Conservation (phyloP, 2,888 invertebrate genomes). For the Acronicta aceris region DNA sequence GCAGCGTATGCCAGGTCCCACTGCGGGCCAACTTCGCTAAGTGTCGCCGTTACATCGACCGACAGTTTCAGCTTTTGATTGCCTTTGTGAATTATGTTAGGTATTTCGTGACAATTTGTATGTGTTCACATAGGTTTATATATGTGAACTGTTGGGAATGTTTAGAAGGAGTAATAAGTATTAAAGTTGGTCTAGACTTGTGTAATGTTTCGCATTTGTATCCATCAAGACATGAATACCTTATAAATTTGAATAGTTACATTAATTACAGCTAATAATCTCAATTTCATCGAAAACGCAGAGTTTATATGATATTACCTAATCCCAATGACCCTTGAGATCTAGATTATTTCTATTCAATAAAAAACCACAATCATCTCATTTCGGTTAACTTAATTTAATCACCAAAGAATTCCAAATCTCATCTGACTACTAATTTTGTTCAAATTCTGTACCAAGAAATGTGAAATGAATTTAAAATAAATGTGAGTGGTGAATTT, state of each 20-base stretch:
- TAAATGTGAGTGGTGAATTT: not conserved
- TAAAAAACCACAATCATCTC: not conserved
- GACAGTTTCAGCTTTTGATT: slow-evolving; percentile 58
- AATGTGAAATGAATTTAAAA: not conserved
- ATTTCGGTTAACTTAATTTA: not conserved
- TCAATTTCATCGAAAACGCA: not conserved
- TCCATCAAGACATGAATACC: not conserved
- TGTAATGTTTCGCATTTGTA: slow-evolving; percentile 1
- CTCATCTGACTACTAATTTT: not conserved
- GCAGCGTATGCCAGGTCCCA: slow-evolving; percentile 51
- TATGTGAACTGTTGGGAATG: slow-evolving; percentile 14
- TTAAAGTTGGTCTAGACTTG: not conserved
- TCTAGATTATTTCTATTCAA: not conserved
- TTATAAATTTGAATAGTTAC: not conserved
- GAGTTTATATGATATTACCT: no score
- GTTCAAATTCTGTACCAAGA: not conserved
- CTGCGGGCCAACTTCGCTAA: slow-evolving; percentile 53
- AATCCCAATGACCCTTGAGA: no score
- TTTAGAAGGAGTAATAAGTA: not conserved
- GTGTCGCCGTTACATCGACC: slow-evolving; percentile 56
- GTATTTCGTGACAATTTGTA: slow-evolving; percentile 40
- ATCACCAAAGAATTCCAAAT: not conserved
- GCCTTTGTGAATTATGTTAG: slow-evolving; percentile 59
- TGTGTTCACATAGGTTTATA: slow-evolving; percentile 36
- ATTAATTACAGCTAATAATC: not conserved